Evolutionary conservation across 2,888 invertebrate species (phyloP), one percentile per base, ranked within the genome.

Genomic region (Boloria euphrosyne): DNA sequence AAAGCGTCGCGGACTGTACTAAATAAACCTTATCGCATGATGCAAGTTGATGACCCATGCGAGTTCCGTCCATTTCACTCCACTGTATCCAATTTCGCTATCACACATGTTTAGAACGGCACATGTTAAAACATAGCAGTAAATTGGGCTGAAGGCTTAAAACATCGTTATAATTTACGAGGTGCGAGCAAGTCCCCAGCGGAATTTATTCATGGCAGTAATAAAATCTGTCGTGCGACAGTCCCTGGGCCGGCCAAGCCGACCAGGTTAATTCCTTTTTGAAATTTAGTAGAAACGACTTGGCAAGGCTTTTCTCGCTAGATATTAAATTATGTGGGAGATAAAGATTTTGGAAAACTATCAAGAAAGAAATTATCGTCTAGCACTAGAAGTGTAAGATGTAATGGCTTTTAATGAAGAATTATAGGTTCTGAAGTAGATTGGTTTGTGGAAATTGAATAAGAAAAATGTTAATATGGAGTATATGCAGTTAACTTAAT

Each of bases 161-260:
- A 83, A 78, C 80, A 82, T 77, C 83, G 78, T 81, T 83, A 84
- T 86, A 87, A 87, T 85, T 87, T 87, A 87, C 84, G 86, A 80
- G 78, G 78, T 80, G 74, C 74, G 71, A 76, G 82, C 76, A 80
- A 74, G 80, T 83, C 82, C 81, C 82, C 76, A 79, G 80, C 75
- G 78, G 83, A 89, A 90, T 90, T 88, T 89, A 90, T 90, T 90
- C 90, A 90, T 90, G 84, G 80, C 77, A 74, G 86, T 89, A 87
- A 90, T 90, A 88, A 90, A 90, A 89, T 90, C 87, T 85, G 85
- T 84, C 85, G 82, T 76, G 75, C 76, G 79, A 79, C 80, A 74
- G 75, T 80, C 82, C 81, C 82, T 81, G 81, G 76, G 76, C 73
- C 73, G 65, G 67, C 71, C 70, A 65, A 71, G 75, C 73, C 74